Conservation (phyloP, 2,888 invertebrate species). For the Leptarthrus brevirostris region DNA sequence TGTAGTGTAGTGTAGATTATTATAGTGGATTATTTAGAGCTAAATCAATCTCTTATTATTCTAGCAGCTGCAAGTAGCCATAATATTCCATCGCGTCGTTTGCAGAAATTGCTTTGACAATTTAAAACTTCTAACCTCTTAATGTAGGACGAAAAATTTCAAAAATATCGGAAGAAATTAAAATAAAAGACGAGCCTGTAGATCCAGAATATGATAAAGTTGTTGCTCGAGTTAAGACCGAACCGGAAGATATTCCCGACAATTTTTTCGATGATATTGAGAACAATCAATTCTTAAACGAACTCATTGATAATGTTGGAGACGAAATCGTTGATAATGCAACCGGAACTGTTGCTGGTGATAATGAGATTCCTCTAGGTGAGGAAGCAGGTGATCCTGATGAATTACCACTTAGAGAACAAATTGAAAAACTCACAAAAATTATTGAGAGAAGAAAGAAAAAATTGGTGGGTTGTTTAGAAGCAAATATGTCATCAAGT, state of each 20-base stretch:
- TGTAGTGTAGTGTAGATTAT: no score
- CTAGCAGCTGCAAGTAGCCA: no score
- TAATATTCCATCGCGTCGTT: no score
- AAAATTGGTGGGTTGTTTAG: background rate
- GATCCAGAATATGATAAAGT: conserved; percentile 28
- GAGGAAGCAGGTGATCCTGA: background rate
- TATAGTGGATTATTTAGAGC: no score
- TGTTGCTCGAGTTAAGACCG: background rate
- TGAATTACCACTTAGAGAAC: background rate
- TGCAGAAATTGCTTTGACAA: no score
- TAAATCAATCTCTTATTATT: no score
- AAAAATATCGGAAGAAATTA: background rate
- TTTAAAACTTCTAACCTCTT: no score
- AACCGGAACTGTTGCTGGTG: no score
- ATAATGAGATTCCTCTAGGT: no score
- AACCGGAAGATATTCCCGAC: conserved; percentile 45
- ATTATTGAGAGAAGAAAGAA: conserved; percentile 15
- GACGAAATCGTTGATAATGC: background rate
- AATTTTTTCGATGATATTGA: conserved; percentile 48
- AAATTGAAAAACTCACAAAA: conserved; percentile 30
- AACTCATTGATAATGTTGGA: conserved; percentile 20
- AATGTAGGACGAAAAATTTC: no score
- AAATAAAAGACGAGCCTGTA: conserved; percentile 27
- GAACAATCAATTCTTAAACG: conserved; percentile 36
- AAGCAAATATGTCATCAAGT: no score